These are phyloP conservation scores for Chydorus sphaericus DNA, from an alignment of 2,888 invertebrate species.

Conservation along the genomic window DNA sequence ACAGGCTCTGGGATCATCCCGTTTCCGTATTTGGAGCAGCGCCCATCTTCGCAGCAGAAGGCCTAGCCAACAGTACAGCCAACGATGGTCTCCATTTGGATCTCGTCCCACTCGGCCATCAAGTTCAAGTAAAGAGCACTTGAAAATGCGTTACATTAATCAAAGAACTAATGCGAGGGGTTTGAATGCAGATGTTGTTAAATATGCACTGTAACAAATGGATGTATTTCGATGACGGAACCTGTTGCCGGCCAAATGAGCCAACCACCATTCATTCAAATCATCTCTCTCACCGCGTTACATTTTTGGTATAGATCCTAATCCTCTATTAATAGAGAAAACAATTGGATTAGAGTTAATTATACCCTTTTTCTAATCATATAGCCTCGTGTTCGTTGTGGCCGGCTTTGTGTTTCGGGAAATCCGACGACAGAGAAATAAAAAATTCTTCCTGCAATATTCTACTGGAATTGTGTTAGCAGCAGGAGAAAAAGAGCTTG, in stretches of 20 bases:
- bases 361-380: too few relatives aligned
- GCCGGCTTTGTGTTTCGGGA: too few relatives aligned
- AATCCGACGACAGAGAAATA: too few relatives aligned
- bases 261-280: constrained; percentile 67
- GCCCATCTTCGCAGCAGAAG: background rate
- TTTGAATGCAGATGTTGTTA: constrained; percentile 44
- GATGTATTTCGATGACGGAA: constrained; percentile 93
- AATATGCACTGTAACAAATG: constrained; percentile 95
- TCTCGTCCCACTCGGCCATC: constrained; percentile 54
- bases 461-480: too few relatives aligned
- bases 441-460: too few relatives aligned
- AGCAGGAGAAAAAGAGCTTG: too few relatives aligned
- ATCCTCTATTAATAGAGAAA: too few relatives aligned
- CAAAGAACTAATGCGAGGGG: background rate
- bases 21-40: background rate
- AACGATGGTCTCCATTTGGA: constrained; percentile 54
- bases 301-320: constrained; percentile 72
- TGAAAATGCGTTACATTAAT: background rate
- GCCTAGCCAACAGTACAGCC: background rate
- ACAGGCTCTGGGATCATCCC: background rate
- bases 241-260: constrained; percentile 82
- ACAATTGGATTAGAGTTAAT: too few relatives aligned
- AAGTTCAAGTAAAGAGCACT: constrained; percentile 34
- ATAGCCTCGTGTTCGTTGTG: too few relatives aligned
- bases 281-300: constrained; percentile 65